Base-by-base conservation (phyloP, 2,888 invertebrate species). In the Lycia hirtaria region DNA sequence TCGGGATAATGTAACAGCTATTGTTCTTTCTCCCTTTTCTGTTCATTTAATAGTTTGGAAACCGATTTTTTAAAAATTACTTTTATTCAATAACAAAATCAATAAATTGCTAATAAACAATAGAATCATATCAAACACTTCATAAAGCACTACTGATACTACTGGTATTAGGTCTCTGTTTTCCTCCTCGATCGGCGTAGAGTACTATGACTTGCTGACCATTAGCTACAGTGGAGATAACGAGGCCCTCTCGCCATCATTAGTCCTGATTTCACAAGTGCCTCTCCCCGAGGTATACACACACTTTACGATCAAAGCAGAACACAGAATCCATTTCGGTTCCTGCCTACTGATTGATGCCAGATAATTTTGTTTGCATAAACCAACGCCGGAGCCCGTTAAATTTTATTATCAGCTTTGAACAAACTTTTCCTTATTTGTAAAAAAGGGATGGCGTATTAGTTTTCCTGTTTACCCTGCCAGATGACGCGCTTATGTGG, bases 381-480 rank as follows among this genome's bases (percentile, higher is more conserved):
- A 65, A 59, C 57, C 61, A 37, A 50, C 44, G 48, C 52, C 49
- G 45, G 43, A 60, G 51, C 40, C 56, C 51, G 45, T 67, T 47
- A 61, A 62, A 64, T 62, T 61, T 59, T 64, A 67, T 64, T 63
- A 53, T 57, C 32, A 49, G 60, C 61, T 58, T 50, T 65, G 56
- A 58, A 65, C 53, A 47, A 65, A 62, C 28, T 54, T 59, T 55
- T 60, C 57, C 61, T 64, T 64, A 61, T 67, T 64, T 59, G 45
- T 52, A 52, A 60, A 59, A 61, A 64, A 52, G 60, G 62, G 53
- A 48, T 56, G 45, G 44, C 54, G 40, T 63, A 62, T 55, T 54
- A 47, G 60, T 65, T 67, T 67, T 67, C 65, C 65, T 67, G 67
- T 67, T 67, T 67, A 63, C 60, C 60, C 61, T 60, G 57, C 56